Conservation (phyloP, 2,113 vertebrate genomes). For the Kryptolebias marmoratus region DNA sequence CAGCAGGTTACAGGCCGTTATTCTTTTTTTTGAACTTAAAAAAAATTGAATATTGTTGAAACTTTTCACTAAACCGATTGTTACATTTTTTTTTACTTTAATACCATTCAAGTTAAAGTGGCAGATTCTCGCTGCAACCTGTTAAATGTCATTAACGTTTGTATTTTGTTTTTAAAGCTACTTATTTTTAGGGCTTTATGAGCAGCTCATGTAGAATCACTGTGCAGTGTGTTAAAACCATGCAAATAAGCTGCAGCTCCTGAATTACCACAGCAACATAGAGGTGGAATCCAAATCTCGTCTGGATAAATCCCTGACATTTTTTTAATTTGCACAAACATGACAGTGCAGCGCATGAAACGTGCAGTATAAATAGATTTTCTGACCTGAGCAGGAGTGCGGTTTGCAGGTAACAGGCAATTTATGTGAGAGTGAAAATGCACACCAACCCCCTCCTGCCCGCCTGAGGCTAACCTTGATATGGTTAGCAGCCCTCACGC, state of each 20-base stretch:
- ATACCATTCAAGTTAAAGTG: background rate
- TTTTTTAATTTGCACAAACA: conserved; percentile 3
- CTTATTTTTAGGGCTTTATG: background rate
- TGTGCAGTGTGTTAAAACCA: background rate
- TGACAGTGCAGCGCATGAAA: background rate
- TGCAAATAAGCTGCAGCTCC: background rate
- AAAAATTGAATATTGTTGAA: too few relatives aligned
- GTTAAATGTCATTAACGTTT: background rate
- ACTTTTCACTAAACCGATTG: too few relatives aligned
- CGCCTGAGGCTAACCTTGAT: conserved; percentile 64
- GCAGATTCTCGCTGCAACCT: background rate
- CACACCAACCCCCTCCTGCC: conserved; percentile 19
- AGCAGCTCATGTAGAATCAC: background rate
- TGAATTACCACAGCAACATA: background rate
- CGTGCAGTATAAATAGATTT: background rate
- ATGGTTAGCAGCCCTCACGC: conserved; percentile 54
- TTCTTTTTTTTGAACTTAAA: too few relatives aligned
- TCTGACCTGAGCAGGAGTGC: conserved; percentile 32
- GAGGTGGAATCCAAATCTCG: background rate
- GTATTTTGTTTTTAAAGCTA: background rate
- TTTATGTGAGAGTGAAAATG: conserved; percentile 51
- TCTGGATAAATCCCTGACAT: background rate
- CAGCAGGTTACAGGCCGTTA: too few relatives aligned
- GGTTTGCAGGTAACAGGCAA: conserved; percentile 65
- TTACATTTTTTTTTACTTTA: background rate